Evolutionary conservation across 2,113 vertebrate species (phyloP), one percentile per base, ranked within the genome.

Genomic region (Etia nguti): DNA sequence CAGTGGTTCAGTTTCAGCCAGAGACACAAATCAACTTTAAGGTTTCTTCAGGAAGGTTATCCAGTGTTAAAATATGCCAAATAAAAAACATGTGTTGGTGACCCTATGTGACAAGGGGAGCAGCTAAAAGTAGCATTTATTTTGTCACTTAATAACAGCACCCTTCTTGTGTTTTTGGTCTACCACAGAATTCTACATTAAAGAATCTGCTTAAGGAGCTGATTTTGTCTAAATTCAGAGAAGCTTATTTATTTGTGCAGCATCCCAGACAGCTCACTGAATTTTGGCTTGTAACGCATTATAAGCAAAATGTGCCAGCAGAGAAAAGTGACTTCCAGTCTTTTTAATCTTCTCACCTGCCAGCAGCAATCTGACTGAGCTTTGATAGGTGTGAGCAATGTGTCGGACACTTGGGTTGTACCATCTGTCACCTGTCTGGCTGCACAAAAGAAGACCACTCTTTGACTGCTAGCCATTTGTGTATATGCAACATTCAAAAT

Each of bases 321-420:
- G 52, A 80, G 87, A 80, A 86, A 77, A 90, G 87, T 82, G 85
- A 92, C 92, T 86, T 88, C 52, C 22, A 82, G 22, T 80, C 88
- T 86, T 59, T 85, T 56, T 87, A 92, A 90, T 90, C 87, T 88
- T 83, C 77, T 88, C 89, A 70, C 83, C 86, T 84, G 85, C 31
- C 85, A 48, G 48, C 85, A 54, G 59, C 8, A 20, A 79, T 86
- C 81, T 38, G 77, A 62, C 84, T 79, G 77, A 83, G 75, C 88
- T 91, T 81, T 88, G 85, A 86, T 89, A 31, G 82, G 80, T 77
- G 81, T n/a, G 24, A 83, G 80, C 75, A 73, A 62, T 16, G 82
- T 85, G 80, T 77, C 12, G 29, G 62, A 84, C 79, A 52, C 36
- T 88, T 4, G 6, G 80, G 81, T 52, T 43, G 55, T 80, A 38